phyloP scores from a whole-genome alignment of 2,797 vertebrate genomes.

The Gymnoscopelus braueri region DNA sequence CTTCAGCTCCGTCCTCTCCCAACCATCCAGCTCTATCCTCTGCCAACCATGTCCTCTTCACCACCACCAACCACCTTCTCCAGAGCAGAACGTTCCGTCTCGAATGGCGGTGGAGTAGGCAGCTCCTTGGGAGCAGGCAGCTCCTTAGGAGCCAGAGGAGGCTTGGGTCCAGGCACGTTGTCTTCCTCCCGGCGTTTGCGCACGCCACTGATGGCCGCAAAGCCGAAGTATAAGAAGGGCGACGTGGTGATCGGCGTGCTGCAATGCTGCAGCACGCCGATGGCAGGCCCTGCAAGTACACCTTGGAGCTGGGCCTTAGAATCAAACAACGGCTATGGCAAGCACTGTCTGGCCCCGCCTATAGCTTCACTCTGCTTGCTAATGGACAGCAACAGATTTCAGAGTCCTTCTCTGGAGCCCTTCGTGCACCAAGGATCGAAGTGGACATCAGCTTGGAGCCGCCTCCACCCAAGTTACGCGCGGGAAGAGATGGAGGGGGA shows the following conservation, averaged over 20 bases:
- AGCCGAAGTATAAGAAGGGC: conserved; percentile 95
- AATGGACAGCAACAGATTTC: too few relatives aligned
- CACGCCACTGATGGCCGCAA: conserved; percentile 88
- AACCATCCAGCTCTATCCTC: conserved; percentile 33
- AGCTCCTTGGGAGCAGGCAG: not conserved
- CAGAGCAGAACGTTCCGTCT: conserved; percentile 75
- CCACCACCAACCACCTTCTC: conserved; percentile 54
- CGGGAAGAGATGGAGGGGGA: too few relatives aligned
- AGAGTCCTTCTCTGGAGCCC: too few relatives aligned
- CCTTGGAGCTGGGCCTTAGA: too few relatives aligned
- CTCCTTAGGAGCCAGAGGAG: conserved; percentile 64
- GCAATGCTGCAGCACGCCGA: too few relatives aligned
- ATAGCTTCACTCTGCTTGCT: too few relatives aligned
- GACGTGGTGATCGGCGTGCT: too few relatives aligned
- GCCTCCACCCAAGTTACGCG: too few relatives aligned
- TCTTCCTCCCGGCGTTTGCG: conserved; percentile 85
- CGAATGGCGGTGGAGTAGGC: conserved; percentile 14
- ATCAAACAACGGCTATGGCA: conserved; percentile 52
- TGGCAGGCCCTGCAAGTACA: too few relatives aligned
- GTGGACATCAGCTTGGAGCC: too few relatives aligned
- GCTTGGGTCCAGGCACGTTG: conserved; percentile 73
- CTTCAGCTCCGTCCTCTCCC: conserved; percentile 67
- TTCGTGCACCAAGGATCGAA: too few relatives aligned
- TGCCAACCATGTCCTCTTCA: conserved; percentile 76
- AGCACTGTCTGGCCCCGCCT: too few relatives aligned